Conservation (phyloP, 2,888 invertebrate species). For the Rhagonycha lutea region DNA sequence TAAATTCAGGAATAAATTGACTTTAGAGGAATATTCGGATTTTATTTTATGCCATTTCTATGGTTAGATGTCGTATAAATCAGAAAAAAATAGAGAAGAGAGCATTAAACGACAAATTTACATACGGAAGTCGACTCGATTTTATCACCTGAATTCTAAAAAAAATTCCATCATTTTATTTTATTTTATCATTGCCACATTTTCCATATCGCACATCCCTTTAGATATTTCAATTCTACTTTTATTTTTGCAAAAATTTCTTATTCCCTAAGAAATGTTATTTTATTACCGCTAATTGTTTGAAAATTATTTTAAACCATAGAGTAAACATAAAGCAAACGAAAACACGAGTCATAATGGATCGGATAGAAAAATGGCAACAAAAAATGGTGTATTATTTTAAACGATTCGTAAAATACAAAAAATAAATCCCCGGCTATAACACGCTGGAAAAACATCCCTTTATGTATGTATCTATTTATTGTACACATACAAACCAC, state of each 20-base stretch:
- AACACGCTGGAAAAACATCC: conserved; percentile 54
- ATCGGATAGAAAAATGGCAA: conserved; percentile 12
- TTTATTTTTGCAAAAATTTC: background rate
- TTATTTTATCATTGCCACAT: background rate
- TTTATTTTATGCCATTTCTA: conserved; percentile 43
- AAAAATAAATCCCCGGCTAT: conserved; percentile 31
- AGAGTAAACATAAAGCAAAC: conserved; percentile 19
- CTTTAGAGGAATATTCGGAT: conserved; percentile 39
- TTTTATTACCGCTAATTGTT: background rate
- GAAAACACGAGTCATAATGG: conserved; percentile 20
- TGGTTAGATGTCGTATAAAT: conserved; percentile 43
- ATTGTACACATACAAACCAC: conserved; percentile 45
- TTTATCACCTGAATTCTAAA: background rate
- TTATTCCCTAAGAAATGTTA: background rate
- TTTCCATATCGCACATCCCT: background rate
- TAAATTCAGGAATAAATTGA: conserved; percentile 51
- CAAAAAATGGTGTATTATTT: conserved; percentile 30
- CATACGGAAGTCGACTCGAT: conserved; percentile 10
- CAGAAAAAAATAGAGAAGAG: conserved; percentile 35
- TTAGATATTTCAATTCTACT: background rate
- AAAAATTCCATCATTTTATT: background rate
- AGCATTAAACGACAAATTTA: conserved; percentile 26
- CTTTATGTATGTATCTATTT: conserved; percentile 50
- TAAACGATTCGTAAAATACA: conserved; percentile 26
- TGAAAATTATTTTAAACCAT: background rate